Percentiles rank a stretch among this genome's conserved stretches.
These are phyloP conservation scores for Myiothlypis coronata DNA, from an alignment of 2,797 vertebrate species.

Conservation along the genomic window DNA sequence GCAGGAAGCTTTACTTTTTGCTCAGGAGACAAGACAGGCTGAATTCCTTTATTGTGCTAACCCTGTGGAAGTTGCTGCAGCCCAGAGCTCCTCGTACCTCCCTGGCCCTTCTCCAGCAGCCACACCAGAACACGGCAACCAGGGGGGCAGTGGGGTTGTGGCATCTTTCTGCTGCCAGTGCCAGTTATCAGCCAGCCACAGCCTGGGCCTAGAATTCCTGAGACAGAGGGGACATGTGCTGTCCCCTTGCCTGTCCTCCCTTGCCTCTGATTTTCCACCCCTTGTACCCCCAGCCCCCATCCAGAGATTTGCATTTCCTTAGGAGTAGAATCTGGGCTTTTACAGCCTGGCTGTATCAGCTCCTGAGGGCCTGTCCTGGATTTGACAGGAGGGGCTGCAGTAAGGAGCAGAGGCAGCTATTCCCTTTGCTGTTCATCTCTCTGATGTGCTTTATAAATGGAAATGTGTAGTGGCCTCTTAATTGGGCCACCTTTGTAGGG, in stretches of 20 bases:
- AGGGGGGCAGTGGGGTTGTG: background rate
- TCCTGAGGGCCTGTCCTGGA: constrained; percentile 24
- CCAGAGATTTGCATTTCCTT: background rate
- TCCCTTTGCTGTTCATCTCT: background rate
- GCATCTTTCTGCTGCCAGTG: background rate
- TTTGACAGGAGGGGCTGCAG: constrained; percentile 10
- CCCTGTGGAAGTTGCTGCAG: background rate
- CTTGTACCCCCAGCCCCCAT: background rate
- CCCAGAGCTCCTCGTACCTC: background rate
- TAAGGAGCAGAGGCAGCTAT: background rate
- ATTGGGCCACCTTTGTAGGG: constrained; percentile 44
- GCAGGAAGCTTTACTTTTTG: background rate
- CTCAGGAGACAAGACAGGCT: background rate
- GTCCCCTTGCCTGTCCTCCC: background rate
- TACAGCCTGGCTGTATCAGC: background rate
- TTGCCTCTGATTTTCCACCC: background rate
- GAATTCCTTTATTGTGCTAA: background rate
- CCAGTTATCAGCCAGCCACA: background rate
- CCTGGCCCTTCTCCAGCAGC: background rate
- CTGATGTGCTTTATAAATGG: constrained; percentile 24
- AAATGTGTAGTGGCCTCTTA: constrained; percentile 6
- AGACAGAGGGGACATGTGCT: background rate
- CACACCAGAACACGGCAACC: background rate
- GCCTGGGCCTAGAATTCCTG: background rate
- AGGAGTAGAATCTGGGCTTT: background rate